Conservation (phyloP, 1,140 invertebrate genomes). For the Triops cancriformis region DNA sequence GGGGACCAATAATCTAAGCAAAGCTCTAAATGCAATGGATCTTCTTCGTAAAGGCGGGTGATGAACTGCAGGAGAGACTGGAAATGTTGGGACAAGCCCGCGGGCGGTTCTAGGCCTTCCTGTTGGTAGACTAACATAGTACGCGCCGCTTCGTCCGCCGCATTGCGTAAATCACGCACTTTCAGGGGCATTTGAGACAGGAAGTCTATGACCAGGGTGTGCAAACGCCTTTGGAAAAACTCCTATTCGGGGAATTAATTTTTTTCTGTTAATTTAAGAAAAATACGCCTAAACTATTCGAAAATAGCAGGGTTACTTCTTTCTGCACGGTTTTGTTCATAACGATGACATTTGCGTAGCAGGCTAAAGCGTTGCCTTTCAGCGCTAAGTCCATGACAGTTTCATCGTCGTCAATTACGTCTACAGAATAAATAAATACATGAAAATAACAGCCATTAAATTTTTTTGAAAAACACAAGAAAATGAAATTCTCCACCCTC, state of each 20-base stretch:
- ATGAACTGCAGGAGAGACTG: slow-evolving; percentile 72
- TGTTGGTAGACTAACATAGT: slow-evolving; percentile 68
- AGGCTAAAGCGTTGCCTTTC: slow-evolving; percentile 70
- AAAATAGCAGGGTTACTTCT: slow-evolving; percentile 48
- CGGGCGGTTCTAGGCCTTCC: slow-evolving; percentile 71
- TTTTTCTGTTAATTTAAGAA: slow-evolving; percentile 25
- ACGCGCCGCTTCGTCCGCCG: slow-evolving; percentile 80
- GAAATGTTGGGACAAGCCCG: slow-evolving; percentile 66
- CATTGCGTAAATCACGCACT: slow-evolving; percentile 67
- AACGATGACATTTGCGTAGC: slow-evolving; percentile 60
- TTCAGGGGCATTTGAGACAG: slow-evolving; percentile 87
- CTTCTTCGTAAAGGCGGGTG: slow-evolving; percentile 64
- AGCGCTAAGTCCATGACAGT: slow-evolving; percentile 63
- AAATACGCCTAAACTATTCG: slow-evolving; percentile 11
- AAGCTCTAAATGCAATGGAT: slow-evolving; percentile 60
- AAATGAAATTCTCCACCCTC: too few relatives aligned
- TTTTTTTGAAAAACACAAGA: too few relatives aligned
- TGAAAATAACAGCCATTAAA: background rate
- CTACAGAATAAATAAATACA: slow-evolving; percentile 13
- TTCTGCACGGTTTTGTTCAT: slow-evolving; percentile 58
- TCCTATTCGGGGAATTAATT: slow-evolving; percentile 41
- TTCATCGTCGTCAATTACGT: slow-evolving; percentile 60
- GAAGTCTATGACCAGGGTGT: slow-evolving; percentile 82
- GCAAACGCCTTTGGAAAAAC: slow-evolving; percentile 74
- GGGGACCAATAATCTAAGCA: slow-evolving; percentile 76